These are phyloP conservation scores for Formica exsecta DNA, from an alignment of 1,140 invertebrate species.

Conservation along the genomic window DNA sequence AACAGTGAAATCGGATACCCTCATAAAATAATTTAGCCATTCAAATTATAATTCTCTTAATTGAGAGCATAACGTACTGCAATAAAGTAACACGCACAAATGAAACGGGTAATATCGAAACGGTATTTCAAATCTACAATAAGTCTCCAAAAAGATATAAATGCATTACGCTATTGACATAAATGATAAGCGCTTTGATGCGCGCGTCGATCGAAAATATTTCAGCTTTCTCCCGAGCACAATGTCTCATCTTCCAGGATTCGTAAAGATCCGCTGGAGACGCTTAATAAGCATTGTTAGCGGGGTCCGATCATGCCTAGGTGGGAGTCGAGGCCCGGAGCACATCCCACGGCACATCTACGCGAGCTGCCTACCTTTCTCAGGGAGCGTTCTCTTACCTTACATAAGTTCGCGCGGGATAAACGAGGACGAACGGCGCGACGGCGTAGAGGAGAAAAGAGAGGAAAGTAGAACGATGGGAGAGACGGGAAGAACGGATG, in stretches of 20 bases:
- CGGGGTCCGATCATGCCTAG: slow-evolving; percentile 69
- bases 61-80: neutral
- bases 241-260: slow-evolving; percentile 31
- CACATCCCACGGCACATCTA: slow-evolving; percentile 84
- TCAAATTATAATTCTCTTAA: slow-evolving; percentile 10
- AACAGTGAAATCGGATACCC: neutral
- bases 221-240: slow-evolving; percentile 16
- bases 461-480: slow-evolving; percentile 46
- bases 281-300: slow-evolving; percentile 83
- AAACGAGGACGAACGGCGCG: slow-evolving; percentile 45
- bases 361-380: slow-evolving; percentile 81
- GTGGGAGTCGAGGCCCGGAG: slow-evolving; percentile 83
- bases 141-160: neutral
- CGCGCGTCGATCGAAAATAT: slow-evolving; percentile 5
- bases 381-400: slow-evolving; percentile 75
- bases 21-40: slow-evolving; percentile 1
- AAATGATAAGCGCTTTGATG: slow-evolving; percentile 5
- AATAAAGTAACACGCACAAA: slow-evolving; percentile 1
- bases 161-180: neutral
- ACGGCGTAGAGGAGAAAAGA: slow-evolving; percentile 44
- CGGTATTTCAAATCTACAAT: neutral
- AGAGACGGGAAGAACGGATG: slow-evolving; percentile 56
- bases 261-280: slow-evolving; percentile 40
- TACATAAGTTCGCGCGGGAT: slow-evolving; percentile 64
- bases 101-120: neutral